Evolutionary conservation across 1,140 invertebrate genomes (phyloP).

Genomic region (Calosoma granatense): DNA sequence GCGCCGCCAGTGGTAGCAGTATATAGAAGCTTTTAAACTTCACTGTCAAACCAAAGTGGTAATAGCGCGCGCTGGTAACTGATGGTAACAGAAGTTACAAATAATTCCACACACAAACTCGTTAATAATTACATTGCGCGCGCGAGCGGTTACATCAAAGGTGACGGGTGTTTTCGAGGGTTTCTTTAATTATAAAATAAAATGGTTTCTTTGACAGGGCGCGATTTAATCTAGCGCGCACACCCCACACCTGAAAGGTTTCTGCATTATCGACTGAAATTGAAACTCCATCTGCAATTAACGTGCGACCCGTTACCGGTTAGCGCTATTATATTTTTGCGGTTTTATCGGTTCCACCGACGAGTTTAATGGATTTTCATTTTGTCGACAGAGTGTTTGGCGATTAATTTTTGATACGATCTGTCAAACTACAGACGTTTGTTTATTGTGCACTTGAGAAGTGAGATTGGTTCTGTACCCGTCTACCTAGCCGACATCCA

Average conservation of each 20-base stretch:
- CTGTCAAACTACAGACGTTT: neutral
- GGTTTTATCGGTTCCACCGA: neutral
- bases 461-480: neutral
- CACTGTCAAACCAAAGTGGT: too few species aligned
- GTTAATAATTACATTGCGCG: neutral
- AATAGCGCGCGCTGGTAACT: too few species aligned
- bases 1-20: too few species aligned
- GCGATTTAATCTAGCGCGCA: conserved; percentile 4
- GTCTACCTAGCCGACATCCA: too few species aligned
- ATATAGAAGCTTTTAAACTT: too few species aligned
- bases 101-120: neutral
- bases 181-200: conserved; percentile 9
- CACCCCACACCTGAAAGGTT: neutral
- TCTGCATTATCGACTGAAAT: conserved; percentile 3
- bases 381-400: neutral
- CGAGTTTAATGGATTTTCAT: neutral
- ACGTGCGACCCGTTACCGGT: neutral
- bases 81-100: neutral
- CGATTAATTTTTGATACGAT: conserved; percentile 5
- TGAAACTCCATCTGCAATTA: neutral
- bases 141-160: neutral
- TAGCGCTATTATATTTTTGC: conserved; percentile 6
- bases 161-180: neutral
- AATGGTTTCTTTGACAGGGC: conserved; percentile 3
- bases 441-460: neutral